Evolutionary conservation across 2,113 vertebrate species (phyloP).

Genomic region (Apaloderma vittatum): DNA sequence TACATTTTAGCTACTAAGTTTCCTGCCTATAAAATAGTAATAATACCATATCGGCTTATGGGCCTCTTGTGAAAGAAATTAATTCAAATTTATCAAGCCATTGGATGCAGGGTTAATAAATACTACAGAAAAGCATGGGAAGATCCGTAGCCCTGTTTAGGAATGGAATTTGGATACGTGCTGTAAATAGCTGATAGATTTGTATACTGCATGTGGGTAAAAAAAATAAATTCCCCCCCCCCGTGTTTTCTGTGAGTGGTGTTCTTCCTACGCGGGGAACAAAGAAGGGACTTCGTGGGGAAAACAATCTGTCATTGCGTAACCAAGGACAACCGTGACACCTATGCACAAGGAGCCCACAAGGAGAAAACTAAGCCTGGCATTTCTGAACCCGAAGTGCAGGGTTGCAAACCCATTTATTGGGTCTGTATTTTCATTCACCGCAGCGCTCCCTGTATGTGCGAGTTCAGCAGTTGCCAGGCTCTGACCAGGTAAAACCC

Average conservation of each 20-base stretch:
- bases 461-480: not conserved
- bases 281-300: not conserved
- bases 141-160: not conserved
- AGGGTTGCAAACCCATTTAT: not conserved
- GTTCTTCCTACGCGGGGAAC: not conserved
- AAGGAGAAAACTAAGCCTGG: not conserved
- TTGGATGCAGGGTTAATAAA: not conserved
- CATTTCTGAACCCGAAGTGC: not conserved
- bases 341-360: not conserved
- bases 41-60: not conserved
- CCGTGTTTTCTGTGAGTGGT: not conserved
- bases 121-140: not conserved
- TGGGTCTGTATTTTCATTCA: not conserved
- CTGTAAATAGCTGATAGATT: not conserved
- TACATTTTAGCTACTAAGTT: not conserved
- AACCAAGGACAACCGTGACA: slow-evolving; percentile 10
- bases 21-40: not conserved
- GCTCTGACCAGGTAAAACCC: not conserved
- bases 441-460: rapidly evolving
- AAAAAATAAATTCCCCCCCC: not conserved
- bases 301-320: not conserved
- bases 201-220: not conserved
- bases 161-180: not conserved
- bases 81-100: not conserved
- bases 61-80: not conserved